Evolutionary conservation across 2,113 vertebrate species (phyloP).

Genomic region (Microtus oregoni): DNA sequence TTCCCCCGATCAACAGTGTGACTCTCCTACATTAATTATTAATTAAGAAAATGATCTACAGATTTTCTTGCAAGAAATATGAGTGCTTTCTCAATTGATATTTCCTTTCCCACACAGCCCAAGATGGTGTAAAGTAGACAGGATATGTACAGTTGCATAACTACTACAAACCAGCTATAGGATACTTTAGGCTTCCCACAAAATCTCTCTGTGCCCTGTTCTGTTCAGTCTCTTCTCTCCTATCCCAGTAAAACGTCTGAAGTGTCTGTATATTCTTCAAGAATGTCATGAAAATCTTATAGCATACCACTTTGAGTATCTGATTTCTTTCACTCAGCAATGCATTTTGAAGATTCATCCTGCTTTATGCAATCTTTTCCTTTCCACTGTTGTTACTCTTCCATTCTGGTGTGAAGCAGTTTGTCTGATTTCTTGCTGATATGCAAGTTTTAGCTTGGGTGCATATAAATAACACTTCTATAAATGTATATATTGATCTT

Average conservation of each 20-base stretch:
- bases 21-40: neutral
- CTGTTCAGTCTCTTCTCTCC: neutral
- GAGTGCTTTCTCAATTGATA: neutral
- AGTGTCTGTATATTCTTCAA: neutral
- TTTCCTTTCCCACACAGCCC: neutral
- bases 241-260: neutral
- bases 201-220: neutral
- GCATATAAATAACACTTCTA: neutral
- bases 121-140: neutral
- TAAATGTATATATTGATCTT: neutral
- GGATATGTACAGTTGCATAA: neutral
- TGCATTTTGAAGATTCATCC: neutral
- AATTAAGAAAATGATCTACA: neutral
- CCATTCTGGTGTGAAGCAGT: neutral
- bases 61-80: neutral
- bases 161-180: neutral
- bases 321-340: neutral
- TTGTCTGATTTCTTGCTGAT: neutral
- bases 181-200: neutral
- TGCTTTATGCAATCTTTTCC: neutral
- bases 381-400: neutral
- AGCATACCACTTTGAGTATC: neutral
- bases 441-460: neutral
- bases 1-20: rapidly evolving
- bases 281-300: neutral